Conservation (phyloP, 2,888 invertebrate genomes). For the Leptinotarsa rubiginosa region DNA sequence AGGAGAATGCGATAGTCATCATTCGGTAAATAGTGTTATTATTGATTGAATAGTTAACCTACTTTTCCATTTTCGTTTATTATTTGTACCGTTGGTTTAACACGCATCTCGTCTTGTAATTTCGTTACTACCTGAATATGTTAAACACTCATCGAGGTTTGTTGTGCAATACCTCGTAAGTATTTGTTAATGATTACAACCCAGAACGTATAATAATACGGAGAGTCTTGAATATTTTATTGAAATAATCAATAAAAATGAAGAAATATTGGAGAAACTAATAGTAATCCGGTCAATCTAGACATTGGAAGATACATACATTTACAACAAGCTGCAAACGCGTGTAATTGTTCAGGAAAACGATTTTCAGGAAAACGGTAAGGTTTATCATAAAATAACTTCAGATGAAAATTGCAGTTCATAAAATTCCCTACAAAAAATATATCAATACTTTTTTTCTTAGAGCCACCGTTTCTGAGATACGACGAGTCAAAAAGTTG, state of each 20-base stretch:
- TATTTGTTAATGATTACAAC: constrained; percentile 2
- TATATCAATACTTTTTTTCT: too few species aligned
- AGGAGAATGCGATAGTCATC: constrained; percentile 16
- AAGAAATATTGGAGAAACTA: too few species aligned
- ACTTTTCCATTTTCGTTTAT: constrained; percentile 11
- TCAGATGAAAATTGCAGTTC: too few species aligned
- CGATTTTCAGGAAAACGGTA: too few species aligned
- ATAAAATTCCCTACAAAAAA: too few species aligned
- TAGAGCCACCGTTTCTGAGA: too few species aligned
- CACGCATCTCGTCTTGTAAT: constrained; percentile 14
- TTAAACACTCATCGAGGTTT: neutral
- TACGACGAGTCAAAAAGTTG: too few species aligned
- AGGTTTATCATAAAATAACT: too few species aligned
- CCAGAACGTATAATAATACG: neutral
- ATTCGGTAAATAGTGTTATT: constrained; percentile 14
- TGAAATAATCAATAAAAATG: neutral
- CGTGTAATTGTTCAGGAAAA: too few species aligned
- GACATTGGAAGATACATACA: too few species aligned
- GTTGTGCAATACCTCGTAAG: constrained; percentile 13
- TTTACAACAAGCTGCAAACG: too few species aligned
- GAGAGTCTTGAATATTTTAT: neutral
- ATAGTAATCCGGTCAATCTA: too few species aligned
- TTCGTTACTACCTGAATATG: constrained; percentile 12
- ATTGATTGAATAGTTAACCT: constrained; percentile 18
- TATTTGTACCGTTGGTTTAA: constrained; percentile 20